Evolutionary conservation across 2,888 invertebrate genomes (phyloP).

Genomic region (Anthophora plumipes): DNA sequence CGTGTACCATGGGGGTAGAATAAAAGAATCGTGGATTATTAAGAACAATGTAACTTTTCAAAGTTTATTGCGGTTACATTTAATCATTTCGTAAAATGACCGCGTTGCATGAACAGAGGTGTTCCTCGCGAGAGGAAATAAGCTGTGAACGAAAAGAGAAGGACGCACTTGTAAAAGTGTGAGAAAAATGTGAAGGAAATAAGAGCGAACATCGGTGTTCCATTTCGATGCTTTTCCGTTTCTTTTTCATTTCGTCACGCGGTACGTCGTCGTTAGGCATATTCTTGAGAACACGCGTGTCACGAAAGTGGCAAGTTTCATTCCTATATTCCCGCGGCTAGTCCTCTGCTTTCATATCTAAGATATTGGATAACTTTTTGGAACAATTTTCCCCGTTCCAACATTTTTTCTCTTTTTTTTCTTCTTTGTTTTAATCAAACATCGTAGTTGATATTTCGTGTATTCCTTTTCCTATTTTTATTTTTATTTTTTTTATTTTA

Average conservation of each 20-base stretch:
- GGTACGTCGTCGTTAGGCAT: slow-evolving; percentile 5
- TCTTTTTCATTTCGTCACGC: not conserved
- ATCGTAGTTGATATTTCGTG: slow-evolving; percentile 21
- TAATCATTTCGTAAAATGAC: not conserved
- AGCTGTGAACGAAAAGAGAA: not conserved
- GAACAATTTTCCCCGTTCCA: slow-evolving; percentile 15
- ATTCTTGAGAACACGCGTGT: not conserved
- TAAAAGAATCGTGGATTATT: not conserved
- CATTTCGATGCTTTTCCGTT: not conserved
- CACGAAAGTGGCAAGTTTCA: slow-evolving; percentile 34
- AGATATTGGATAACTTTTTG: slow-evolving; percentile 62
- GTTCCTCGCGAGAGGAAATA: not conserved
- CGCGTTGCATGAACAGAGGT: not conserved
- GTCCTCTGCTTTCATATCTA: slow-evolving; percentile 43
- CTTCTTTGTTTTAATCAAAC: slow-evolving; percentile 10
- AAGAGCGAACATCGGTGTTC: too few relatives aligned
- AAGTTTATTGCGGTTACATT: not conserved
- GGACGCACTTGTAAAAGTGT: not conserved
- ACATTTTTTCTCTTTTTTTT: not conserved
- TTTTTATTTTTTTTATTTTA: not conserved
- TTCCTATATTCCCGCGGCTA: slow-evolving; percentile 3
- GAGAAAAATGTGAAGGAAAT: too few relatives aligned
- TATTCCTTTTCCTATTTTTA: not conserved
- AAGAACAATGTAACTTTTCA: not conserved
- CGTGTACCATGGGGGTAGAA: not conserved